Evolutionary conservation across 2,113 vertebrate species (phyloP).

Genomic region (Ibidorhyncha struthersii): DNA sequence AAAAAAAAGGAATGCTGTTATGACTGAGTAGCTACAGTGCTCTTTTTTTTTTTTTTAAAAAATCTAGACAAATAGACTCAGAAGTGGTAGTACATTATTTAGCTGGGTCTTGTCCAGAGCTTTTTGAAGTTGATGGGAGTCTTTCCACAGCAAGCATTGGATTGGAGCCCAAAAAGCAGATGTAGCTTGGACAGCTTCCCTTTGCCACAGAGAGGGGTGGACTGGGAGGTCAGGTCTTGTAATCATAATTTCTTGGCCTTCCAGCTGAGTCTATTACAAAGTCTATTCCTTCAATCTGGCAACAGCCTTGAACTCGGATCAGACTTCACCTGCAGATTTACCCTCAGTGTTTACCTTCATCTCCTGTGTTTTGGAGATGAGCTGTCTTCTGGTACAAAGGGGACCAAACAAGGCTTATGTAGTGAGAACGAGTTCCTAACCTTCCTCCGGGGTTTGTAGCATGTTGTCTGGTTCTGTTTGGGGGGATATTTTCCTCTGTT

Average conservation of each 20-base stretch:
- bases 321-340: background rate
- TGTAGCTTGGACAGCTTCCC: slow-evolving; percentile 1
- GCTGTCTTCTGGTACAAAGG: background rate
- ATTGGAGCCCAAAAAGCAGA: slow-evolving; percentile 5
- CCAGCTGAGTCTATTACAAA: background rate
- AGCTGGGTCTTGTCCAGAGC: background rate
- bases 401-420: background rate
- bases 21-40: background rate
- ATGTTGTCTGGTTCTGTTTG: background rate
- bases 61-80: background rate
- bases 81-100: background rate
- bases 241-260: background rate
- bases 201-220: background rate
- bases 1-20: background rate
- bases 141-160: slow-evolving; percentile 1
- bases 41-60: background rate
- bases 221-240: background rate
- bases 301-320: background rate
- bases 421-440: background rate
- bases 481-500: background rate
- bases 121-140: slow-evolving; percentile 14
- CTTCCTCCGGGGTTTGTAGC: background rate
- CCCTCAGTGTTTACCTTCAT: background rate
- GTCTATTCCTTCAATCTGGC: background rate
- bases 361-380: background rate